Percentiles rank a stretch among this genome's conserved stretches.
These are phyloP conservation scores for Tromatobia lineatoria DNA, from an alignment of 2,888 invertebrate genomes.

Conservation along the genomic window DNA sequence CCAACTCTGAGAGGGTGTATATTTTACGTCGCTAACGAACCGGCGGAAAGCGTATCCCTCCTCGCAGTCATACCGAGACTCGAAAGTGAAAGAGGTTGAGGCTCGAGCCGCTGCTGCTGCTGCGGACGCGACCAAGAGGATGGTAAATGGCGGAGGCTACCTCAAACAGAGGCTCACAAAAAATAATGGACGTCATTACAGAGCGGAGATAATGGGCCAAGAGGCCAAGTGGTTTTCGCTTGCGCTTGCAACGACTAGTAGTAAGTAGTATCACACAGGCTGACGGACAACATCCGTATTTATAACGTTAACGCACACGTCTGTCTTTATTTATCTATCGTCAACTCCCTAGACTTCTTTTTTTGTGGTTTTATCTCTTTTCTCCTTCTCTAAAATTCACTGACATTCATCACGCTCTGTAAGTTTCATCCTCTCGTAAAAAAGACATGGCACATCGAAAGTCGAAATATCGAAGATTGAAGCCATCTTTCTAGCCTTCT, in stretches of 20 bases:
- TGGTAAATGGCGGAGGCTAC: conserved; percentile 42
- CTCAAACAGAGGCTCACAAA: conserved; percentile 74
- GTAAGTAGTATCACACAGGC: conserved; percentile 36
- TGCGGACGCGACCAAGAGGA: conserved; percentile 33
- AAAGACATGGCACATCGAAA: no score
- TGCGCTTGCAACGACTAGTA: conserved; percentile 10
- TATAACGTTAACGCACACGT: conserved; percentile 46
- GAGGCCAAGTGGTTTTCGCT: conserved; percentile 63
- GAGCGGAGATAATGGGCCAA: conserved; percentile 77
- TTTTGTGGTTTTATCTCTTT: conserved; percentile 7
- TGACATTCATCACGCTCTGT: neutral
- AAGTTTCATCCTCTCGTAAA: no score
- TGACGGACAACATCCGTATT: conserved; percentile 55
- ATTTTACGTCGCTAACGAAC: conserved; percentile 65
- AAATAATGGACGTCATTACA: conserved; percentile 82
- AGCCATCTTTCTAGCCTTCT: no score
- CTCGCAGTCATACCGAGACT: conserved; percentile 22
- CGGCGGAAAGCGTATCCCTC: conserved; percentile 35
- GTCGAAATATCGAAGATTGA: no score
- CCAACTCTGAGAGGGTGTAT: conserved; percentile 47
- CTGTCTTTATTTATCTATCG: conserved; percentile 50
- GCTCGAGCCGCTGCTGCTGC: conserved; percentile 39
- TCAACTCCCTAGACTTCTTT: neutral
- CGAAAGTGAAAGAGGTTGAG: conserved; percentile 59
- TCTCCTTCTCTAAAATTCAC: neutral